phyloP scores from a whole-genome alignment of 2,888 invertebrate species.

The Sepioteuthis lessoniana region DNA sequence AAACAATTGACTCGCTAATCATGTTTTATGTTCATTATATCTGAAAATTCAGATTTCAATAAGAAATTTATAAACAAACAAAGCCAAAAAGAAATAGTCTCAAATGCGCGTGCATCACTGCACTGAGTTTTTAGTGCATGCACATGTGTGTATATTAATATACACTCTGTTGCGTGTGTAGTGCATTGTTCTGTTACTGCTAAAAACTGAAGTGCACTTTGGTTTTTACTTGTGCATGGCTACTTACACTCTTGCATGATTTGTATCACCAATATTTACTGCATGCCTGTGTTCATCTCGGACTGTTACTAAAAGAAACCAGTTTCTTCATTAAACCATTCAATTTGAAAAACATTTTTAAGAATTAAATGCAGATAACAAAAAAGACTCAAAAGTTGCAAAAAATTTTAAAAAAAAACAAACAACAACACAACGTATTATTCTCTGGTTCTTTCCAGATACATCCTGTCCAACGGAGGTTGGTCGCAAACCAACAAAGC shows the following conservation, averaged over 20 bases:
- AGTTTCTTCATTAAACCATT: neutral
- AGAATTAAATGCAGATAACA: neutral
- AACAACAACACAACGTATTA: neutral
- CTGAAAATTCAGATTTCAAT: too few species aligned
- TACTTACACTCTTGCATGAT: neutral
- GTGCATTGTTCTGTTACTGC: neutral
- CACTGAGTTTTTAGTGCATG: neutral
- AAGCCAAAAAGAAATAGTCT: too few species aligned
- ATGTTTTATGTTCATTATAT: too few species aligned
- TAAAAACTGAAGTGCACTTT: neutral
- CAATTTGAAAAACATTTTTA: neutral
- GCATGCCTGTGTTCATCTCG: neutral
- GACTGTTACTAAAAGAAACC: neutral
- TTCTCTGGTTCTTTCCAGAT: slow-evolving; percentile 35
- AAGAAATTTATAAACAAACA: too few species aligned
- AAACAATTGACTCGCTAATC: too few species aligned
- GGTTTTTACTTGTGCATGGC: neutral
- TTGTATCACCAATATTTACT: neutral
- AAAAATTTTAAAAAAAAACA: too few species aligned
- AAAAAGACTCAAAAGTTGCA: too few species aligned
- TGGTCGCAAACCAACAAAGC: slow-evolving; percentile 63
- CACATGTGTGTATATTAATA: neutral
- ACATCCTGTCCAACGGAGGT: slow-evolving; percentile 62
- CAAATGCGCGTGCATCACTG: too few species aligned
- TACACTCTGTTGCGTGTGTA: neutral